Percentiles rank a stretch among this genome's conserved stretches.
These are phyloP conservation scores for Spodoptera picta DNA, from an alignment of 2,888 invertebrate genomes.

Conservation along the genomic window DNA sequence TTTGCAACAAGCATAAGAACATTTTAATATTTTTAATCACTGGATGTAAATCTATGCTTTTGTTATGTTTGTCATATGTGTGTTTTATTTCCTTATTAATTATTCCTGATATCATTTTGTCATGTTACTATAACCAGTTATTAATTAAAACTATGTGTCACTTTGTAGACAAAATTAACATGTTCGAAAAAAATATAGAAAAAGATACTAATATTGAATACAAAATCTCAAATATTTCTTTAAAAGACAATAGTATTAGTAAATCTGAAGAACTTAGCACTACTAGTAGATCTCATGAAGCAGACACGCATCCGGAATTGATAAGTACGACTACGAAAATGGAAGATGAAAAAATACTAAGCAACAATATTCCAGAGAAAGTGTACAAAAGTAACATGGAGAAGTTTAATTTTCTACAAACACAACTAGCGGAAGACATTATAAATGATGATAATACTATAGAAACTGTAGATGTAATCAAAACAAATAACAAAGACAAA, in stretches of 20 bases:
- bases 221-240: conserved; percentile 76
- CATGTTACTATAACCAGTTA: conserved; percentile 4
- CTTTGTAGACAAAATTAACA: conserved; percentile 83
- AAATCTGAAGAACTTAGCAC: conserved; percentile 70
- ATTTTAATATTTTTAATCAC: conserved; percentile 24
- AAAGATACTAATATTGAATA: conserved; percentile 73
- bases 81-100: conserved; percentile 4
- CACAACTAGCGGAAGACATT: conserved; percentile 73
- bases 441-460: conserved; percentile 59
- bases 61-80: conserved; percentile 38
- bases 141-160: conserved; percentile 46
- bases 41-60: conserved; percentile 39
- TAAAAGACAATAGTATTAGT: conserved; percentile 74
- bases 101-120: background rate
- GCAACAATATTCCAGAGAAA: conserved; percentile 68
- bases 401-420: conserved; percentile 83
- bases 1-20: conserved; percentile 31
- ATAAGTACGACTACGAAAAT: conserved; percentile 46
- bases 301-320: conserved; percentile 56
- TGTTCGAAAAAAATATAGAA: conserved; percentile 83
- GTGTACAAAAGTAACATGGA: conserved; percentile 80
- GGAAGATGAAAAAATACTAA: conserved; percentile 49
- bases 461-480: conserved; percentile 58
- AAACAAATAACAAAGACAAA: conserved; percentile 63
- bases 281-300: conserved; percentile 63